phyloP scores from a whole-genome alignment of 2,113 vertebrate genomes.

The Aegithalos caudatus region DNA sequence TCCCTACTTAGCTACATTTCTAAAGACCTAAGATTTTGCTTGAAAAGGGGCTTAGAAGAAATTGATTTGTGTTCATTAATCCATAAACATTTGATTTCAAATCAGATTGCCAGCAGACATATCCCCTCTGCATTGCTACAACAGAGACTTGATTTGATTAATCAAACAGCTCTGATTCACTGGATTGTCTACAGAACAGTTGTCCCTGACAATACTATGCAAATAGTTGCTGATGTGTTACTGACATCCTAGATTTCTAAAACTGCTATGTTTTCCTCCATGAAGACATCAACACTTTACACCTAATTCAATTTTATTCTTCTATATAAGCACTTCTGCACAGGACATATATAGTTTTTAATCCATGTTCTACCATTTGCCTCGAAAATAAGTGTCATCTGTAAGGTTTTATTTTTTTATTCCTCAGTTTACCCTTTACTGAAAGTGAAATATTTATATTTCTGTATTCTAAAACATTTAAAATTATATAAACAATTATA shows the following conservation, averaged over 20 bases:
- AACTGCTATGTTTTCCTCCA: not conserved
- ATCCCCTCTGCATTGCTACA: slow-evolving; percentile 67
- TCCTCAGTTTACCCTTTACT: not conserved
- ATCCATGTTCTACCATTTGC: not conserved
- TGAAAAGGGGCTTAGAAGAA: slow-evolving; percentile 57
- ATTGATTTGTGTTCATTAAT: slow-evolving; percentile 64
- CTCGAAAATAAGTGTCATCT: not conserved
- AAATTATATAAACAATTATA: not conserved
- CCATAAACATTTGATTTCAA: slow-evolving; percentile 65
- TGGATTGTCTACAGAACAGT: slow-evolving; percentile 58
- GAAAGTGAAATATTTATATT: not conserved
- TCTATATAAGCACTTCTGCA: not conserved
- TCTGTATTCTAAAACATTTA: not conserved
- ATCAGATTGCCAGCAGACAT: slow-evolving; percentile 62
- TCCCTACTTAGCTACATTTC: slow-evolving; percentile 35
- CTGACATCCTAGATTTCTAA: not conserved
- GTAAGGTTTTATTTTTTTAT: not conserved
- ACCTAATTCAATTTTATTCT: not conserved
- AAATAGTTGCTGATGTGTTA: slow-evolving; percentile 19
- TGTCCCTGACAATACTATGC: slow-evolving; percentile 31
- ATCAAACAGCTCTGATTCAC: slow-evolving; percentile 67
- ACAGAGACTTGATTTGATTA: slow-evolving; percentile 72
- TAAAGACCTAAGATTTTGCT: slow-evolving; percentile 11
- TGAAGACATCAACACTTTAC: not conserved
- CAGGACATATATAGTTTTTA: not conserved